Conservation (phyloP, 2,888 invertebrate genomes). For the Pristionchus entomophagus region DNA sequence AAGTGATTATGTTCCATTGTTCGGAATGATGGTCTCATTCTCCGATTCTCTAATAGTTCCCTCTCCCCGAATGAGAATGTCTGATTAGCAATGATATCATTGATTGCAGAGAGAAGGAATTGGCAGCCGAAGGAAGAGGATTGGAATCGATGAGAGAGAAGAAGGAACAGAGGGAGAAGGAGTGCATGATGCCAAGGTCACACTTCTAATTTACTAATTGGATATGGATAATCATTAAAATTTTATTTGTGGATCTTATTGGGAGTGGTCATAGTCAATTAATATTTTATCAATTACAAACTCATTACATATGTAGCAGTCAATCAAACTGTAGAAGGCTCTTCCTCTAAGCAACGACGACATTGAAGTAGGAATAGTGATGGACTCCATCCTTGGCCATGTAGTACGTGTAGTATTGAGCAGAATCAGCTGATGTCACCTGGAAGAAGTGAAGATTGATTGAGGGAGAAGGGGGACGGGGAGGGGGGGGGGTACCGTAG, state of each 20-base stretch:
- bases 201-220: too few species aligned
- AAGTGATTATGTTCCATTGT: too few species aligned
- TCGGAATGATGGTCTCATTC: too few species aligned
- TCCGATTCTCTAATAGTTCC: too few species aligned
- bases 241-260: constrained; percentile 36
- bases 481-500: background rate
- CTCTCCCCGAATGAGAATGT: too few species aligned
- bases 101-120: constrained; percentile 34
- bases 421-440: constrained; percentile 28
- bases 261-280: constrained; percentile 37
- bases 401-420: constrained; percentile 46
- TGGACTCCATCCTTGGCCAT: constrained; percentile 24
- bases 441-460: background rate
- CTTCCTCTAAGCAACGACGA: background rate
- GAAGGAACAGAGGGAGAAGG: constrained; percentile 24
- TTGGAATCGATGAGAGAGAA: constrained; percentile 26
- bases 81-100: background rate
- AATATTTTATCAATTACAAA: constrained; percentile 38
- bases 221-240: too few species aligned
- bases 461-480: background rate
- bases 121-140: constrained; percentile 42
- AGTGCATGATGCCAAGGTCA: constrained; percentile 39
- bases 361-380: constrained; percentile 44
- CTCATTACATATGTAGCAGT: background rate
- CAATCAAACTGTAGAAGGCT: background rate